Evolutionary conservation across 2,797 vertebrate genomes (phyloP).

Genomic region (Characodon lateralis): DNA sequence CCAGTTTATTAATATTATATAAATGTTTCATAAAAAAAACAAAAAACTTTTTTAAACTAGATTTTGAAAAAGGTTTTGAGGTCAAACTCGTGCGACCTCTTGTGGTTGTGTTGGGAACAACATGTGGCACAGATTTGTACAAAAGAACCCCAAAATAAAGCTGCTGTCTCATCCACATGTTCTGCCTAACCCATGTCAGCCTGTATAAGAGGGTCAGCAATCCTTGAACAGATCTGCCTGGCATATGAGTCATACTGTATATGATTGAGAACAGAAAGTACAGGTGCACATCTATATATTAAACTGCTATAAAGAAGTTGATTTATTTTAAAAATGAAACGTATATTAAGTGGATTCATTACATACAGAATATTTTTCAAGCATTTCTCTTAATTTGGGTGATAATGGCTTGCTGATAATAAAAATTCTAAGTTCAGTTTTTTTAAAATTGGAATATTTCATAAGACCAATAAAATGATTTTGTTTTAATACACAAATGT

Average conservation of each 20-base stretch:
- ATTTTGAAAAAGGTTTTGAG: background rate
- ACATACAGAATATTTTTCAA: background rate
- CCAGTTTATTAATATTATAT: background rate
- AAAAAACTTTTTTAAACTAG: background rate
- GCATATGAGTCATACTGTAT: background rate
- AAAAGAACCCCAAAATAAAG: conserved; percentile 51
- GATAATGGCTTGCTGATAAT: background rate
- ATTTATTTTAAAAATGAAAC: background rate
- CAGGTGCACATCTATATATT: background rate
- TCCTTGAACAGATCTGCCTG: conserved; percentile 41
- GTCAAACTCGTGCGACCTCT: conserved; percentile 42
- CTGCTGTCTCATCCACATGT: conserved; percentile 55
- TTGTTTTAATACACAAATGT: background rate
- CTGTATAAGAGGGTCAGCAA: conserved; percentile 58
- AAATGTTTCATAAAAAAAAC: too few relatives aligned
- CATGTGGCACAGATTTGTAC: conserved; percentile 8
- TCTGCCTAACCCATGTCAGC: conserved; percentile 31
- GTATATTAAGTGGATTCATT: background rate
- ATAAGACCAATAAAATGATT: background rate
- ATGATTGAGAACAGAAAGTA: background rate
- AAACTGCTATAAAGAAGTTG: background rate
- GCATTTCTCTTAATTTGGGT: background rate
- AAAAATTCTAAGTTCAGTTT: background rate
- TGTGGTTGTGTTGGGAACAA: conserved; percentile 46
- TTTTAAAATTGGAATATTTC: background rate